These are phyloP conservation scores for Solenopsis invicta DNA, from an alignment of 1,140 invertebrate species.

Conservation along the genomic window DNA sequence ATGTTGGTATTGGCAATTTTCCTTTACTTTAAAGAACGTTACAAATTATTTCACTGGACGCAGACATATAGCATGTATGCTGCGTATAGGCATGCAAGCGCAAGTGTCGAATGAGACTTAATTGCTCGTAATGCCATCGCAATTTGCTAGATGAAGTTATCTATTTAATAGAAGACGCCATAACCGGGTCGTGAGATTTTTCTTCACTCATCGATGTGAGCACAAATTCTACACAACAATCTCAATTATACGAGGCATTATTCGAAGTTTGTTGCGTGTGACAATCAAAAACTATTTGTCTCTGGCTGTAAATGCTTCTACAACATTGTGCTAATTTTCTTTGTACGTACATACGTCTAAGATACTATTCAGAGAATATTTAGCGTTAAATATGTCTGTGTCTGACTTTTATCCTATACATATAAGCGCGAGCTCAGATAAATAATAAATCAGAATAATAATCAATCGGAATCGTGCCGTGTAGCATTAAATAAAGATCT, in stretches of 20 bases:
- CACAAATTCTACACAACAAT: neutral
- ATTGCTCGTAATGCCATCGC: constrained; percentile 41
- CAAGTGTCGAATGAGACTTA: constrained; percentile 48
- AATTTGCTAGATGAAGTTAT: constrained; percentile 60
- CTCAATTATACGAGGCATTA: neutral
- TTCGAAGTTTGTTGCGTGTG: neutral
- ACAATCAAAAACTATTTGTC: constrained; percentile 21
- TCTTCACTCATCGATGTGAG: neutral
- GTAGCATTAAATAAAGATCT: constrained; percentile 3
- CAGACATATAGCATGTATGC: neutral
- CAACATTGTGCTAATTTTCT: neutral
- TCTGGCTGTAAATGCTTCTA: neutral
- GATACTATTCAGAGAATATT: neutral
- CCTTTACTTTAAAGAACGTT: neutral
- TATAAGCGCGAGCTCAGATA: neutral
- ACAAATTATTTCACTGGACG: neutral
- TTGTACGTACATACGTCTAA: too few species aligned
- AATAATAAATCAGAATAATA: neutral
- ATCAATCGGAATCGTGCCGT: neutral
- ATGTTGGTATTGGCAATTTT: too few species aligned
- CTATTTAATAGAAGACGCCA: constrained; percentile 31
- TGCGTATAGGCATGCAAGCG: neutral
- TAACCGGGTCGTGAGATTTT: constrained; percentile 43
- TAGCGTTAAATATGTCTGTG: neutral
- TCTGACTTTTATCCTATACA: neutral